Evolutionary conservation across 64 coral and sea anemone genomes (phyloP).

Genomic region (Platygyra sinensis): DNA sequence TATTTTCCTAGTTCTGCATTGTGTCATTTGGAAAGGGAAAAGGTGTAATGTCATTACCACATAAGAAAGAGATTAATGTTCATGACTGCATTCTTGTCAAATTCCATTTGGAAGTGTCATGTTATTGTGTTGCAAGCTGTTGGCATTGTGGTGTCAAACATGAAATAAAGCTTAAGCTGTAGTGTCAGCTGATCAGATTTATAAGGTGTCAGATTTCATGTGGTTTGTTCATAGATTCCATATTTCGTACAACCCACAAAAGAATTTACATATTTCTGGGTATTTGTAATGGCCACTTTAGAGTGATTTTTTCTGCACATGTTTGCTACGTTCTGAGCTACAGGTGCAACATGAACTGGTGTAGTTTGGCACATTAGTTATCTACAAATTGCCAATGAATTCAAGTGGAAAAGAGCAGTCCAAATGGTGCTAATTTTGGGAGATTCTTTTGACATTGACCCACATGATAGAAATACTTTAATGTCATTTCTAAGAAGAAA

Average conservation of each 20-base stretch:
- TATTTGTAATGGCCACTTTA: neutral
- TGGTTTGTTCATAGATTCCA: constrained; percentile 2
- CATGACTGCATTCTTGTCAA: neutral
- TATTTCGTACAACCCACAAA: constrained; percentile 28
- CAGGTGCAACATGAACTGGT: neutral
- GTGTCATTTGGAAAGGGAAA: neutral
- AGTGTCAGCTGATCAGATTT: neutral
- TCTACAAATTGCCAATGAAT: constrained; percentile 38
- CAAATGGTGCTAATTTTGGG: constrained; percentile 48
- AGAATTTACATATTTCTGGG: neutral
- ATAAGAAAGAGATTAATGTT: neutral
- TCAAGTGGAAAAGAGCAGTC: constrained; percentile 14
- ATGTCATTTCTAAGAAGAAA: constrained; percentile 39
- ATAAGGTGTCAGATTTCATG: neutral
- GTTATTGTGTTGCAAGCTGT: constrained; percentile 6
- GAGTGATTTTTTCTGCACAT: neutral
- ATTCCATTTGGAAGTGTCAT: constrained; percentile 26
- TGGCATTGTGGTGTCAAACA: neutral
- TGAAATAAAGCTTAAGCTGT: neutral
- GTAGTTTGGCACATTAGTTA: neutral
- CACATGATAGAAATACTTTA: constrained; percentile 20
- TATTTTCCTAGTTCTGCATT: neutral
- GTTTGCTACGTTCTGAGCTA: neutral
- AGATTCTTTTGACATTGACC: constrained; percentile 19
- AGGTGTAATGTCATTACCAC: neutral